A percentile compares a stretch with the other conserved stretches of the same genome.
Evolutionary conservation across 2,888 invertebrate species (phyloP).

Genomic region (Leptothorax acervorum): DNA sequence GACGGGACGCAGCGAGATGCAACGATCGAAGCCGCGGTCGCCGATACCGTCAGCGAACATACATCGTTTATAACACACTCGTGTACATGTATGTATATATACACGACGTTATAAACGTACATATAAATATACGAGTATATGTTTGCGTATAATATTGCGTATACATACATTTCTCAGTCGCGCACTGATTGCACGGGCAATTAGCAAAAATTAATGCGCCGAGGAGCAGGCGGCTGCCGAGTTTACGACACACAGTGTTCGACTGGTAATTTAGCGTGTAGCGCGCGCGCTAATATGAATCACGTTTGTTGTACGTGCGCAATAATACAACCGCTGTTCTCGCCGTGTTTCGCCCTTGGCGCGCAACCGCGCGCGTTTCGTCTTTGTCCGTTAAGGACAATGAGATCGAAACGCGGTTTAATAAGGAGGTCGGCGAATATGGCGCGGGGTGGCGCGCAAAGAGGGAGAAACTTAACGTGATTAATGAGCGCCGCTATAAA

Average conservation of each 20-base stretch:
- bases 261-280: conserved; percentile 57
- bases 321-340: conserved; percentile 43
- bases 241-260: conserved; percentile 61
- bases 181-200: conserved; percentile 50
- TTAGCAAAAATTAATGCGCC: conserved; percentile 66
- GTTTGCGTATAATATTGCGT: background rate
- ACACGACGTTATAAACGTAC: background rate
- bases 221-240: conserved; percentile 57
- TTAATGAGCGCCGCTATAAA: conserved; percentile 74
- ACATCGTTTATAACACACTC: background rate
- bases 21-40: conserved; percentile 7
- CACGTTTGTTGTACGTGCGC: conserved; percentile 46
- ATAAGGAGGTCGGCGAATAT: conserved; percentile 64
- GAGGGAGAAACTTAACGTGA: conserved; percentile 66
- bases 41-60: conserved; percentile 14
- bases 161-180: conserved; percentile 10
- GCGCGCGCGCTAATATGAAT: conserved; percentile 41
- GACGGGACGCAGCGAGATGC: conserved; percentile 3
- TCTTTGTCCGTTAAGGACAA: conserved; percentile 72
- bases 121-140: background rate
- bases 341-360: background rate
- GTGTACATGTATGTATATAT: background rate
- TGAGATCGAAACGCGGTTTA: conserved; percentile 74
- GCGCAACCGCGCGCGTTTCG: conserved; percentile 47
- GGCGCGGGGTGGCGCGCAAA: conserved; percentile 9